Base-by-base conservation (phyloP, 2,113 vertebrate species). In the Ptychochromis oligacanthus region DNA sequence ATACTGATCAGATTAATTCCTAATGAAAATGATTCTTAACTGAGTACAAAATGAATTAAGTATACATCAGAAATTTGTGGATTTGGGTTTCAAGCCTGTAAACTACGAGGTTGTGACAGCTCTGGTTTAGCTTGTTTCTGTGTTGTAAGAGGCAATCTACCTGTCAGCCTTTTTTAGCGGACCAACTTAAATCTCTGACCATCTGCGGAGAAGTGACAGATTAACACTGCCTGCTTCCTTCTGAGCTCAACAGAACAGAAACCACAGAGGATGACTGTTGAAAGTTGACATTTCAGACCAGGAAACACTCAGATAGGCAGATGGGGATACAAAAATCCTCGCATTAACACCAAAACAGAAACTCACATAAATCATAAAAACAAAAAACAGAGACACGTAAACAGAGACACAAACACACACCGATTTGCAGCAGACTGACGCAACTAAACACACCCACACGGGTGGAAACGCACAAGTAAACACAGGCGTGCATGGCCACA, bases 211-310 rank as follows among this genome's bases (percentile, higher is more conserved):
- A 77, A 28, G 34, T 61, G 76, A 91, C 77, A 84, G 70, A 93
- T 84, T 81, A 91, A 49, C 7, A 10, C 55, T 49, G 74, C 26
- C 82, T 81, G 70, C 61, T 85, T 85, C 83, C 75, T 77, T 75
- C 61, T 59, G 60, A 74, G 75, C 74, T 20, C 14, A 90, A 59
- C 61, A 61, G 38, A 80, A 49, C 74, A 85, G 77, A 87, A 90
- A 89, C 87, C 87, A 64, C 86, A 80, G 76, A 82, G 60, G 76
- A 87, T 59, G 81, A 74, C 79, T 77, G 85, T 43, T 87, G 65
- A 89, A 80, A 89, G 79, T 64, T 83, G 88, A 91, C 89, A 91
- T 91, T 83, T 88, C 38, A 88, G 87, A 87, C 64, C 80, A 77
- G 82, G 76, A 86, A 87, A 67, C 36, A 55, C 26, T 38, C 75